Base-by-base conservation (phyloP, 2,888 invertebrate genomes). In the Patella pellucida region DNA sequence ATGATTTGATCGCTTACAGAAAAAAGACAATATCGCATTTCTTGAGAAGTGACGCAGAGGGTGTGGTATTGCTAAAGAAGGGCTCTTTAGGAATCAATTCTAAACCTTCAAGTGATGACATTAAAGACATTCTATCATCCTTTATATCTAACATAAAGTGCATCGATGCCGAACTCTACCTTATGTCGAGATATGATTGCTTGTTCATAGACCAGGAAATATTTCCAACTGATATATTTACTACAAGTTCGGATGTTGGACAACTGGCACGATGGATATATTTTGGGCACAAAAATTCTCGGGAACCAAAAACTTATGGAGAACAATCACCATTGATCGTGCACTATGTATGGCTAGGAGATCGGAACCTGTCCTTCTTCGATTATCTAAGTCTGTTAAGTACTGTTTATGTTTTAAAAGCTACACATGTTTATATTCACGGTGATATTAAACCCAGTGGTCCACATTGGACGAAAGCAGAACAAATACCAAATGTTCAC, bases 281-380 rank as follows among this genome's bases (percentile, higher is more conserved):
- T 68, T 86, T 85, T 78, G 86, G 86, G 2, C 79, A 78, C 14
- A 77, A 79, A 16, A 75, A 82, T 23, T 73, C 79, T 15, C 68
- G 76, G 9, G 69, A 72, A n/a, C 82, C 85, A 3, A 0, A 23
- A 19, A 62, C 56, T 14, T 80, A 78, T 31, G 73, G 78, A 50
- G 77, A 78, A 16, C 52, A 74, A 56, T 78, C 76, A 1, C 88
- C 88, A 9, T 86, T 86, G 69, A 86, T 88, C 27, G 86, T 83
- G 16, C 88, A 88, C 74, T 87, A 87, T 81, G 83, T 87, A 11
- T 87, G 87, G 86, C 71, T 87, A 14, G 88, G 87, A 0, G 81
- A 84, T 27, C 76, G 80, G 11, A 14, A 72, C n/a, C 78, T 88
- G 74, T 79, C 83, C 62, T 87, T 82, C 68, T 82, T 85, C 31